Evolutionary conservation across 2,113 vertebrate species (phyloP).

Genomic region (Mionectes macconnelli): DNA sequence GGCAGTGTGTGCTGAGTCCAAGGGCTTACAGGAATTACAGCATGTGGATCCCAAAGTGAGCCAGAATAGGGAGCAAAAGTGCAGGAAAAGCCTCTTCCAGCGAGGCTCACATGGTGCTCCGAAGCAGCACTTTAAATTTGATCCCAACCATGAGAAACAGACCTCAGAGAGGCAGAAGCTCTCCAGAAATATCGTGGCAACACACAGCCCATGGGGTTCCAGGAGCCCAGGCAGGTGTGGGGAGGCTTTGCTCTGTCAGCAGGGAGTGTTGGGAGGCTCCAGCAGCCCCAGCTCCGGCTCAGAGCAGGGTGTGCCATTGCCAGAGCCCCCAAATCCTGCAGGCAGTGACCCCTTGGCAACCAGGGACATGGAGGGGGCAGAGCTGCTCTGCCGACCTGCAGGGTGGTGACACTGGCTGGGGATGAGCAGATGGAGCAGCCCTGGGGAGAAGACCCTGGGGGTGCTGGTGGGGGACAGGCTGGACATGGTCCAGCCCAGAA

Average conservation of each 20-base stretch:
- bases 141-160: neutral
- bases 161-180: neutral
- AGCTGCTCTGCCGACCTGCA: neutral
- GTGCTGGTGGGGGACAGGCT: neutral
- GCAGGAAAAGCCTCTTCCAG: neutral
- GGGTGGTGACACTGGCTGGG: neutral
- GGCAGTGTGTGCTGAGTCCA: neutral
- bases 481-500: neutral
- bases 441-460: neutral
- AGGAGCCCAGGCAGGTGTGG: neutral
- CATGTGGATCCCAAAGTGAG: fast-evolving
- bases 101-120: neutral
- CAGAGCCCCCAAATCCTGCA: neutral
- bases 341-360: neutral
- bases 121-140: neutral
- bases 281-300: neutral
- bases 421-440: neutral
- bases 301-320: neutral
- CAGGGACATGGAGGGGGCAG: neutral
- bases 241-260: neutral
- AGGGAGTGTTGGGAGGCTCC: too few species aligned
- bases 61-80: neutral
- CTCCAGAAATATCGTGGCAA: neutral
- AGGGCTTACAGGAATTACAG: neutral
- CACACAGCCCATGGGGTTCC: neutral